phyloP scores from a whole-genome alignment of 2,888 invertebrate species.

The Lycocerus yunnanus region DNA sequence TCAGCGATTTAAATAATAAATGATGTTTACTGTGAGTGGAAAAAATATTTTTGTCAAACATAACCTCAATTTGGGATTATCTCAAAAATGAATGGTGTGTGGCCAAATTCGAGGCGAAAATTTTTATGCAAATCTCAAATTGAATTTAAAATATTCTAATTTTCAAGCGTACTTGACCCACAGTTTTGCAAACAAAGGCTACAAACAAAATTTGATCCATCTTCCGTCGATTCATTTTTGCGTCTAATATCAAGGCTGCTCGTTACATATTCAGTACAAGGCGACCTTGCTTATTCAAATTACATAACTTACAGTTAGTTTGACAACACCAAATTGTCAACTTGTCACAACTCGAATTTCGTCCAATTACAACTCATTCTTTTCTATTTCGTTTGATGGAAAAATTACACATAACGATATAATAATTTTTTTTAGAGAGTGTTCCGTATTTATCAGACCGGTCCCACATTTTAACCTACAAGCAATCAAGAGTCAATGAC shows the following conservation, averaged over 20 bases:
- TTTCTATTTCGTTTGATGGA: neutral
- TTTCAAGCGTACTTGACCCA: neutral
- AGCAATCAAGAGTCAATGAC: neutral
- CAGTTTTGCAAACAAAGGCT: neutral
- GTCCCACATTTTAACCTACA: neutral
- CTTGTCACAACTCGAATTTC: neutral
- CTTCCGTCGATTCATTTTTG: neutral
- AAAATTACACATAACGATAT: neutral
- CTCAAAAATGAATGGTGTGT: too few species aligned
- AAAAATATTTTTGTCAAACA: too few species aligned
- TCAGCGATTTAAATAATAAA: neutral
- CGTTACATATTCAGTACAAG: neutral
- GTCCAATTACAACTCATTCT: neutral
- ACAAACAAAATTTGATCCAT: neutral
- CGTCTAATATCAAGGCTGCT: neutral
- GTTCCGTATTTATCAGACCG: neutral
- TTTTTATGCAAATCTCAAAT: neutral
- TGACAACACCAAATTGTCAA: neutral
- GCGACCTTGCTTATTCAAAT: neutral
- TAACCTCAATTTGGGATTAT: neutral
- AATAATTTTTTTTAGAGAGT: neutral
- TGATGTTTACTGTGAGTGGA: too few species aligned
- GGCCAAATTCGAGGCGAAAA: neutral
- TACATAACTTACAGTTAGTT: slow-evolving; percentile 4
- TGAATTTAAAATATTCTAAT: neutral